Base-by-base conservation (phyloP, 2,113 vertebrate species). In the Sylvilagus bachmani region DNA sequence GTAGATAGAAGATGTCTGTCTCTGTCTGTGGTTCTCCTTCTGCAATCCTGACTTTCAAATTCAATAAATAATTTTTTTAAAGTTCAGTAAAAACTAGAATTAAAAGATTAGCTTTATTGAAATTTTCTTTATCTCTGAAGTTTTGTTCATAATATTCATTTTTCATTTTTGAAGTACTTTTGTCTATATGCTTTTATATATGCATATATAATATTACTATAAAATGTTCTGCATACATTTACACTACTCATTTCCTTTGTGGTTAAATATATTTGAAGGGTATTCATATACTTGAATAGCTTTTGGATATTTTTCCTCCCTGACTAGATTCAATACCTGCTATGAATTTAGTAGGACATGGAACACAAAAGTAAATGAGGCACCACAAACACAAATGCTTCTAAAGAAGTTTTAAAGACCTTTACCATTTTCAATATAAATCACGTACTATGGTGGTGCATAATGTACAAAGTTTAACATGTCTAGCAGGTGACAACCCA, bases 181-280 rank as follows among this genome's bases (percentile, higher is more conserved):
- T 58, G 14, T 58, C 55, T 58, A 58, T 58, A 58, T 58, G 5
- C 19, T 16, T 58, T 58, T 58, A 19, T 19, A 58, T 58, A 16
- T 58, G 55, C 55, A 58, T 19, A 17, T 58, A 58, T 17, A 58
- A 58, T 58, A 58, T 58, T 16, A 16, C 55, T 79, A 82, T 86
- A 64, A 87, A 85, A 64, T 58, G 0, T 9, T 86, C 12, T 85
- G 7, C 22, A 66, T 22, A 25, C 0, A 58, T 86, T 90, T 91
- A 33, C 71, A 77, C 58, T 66, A 29, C 4, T 62, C 2, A 55
- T 71, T 94, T 83, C 3, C 27, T 79, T 62, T 55, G 53, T 2
- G 8, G n/a, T 14, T 79, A 55, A 96, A 36, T 81, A 69, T 79
- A 86, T 58, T 94, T 87, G 53, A 92, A 70, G 9, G 24, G 1